Percentiles rank a stretch among this genome's conserved stretches.
Conservation (phyloP, 2,888 invertebrate genomes). For the Amorpha juglandis region DNA sequence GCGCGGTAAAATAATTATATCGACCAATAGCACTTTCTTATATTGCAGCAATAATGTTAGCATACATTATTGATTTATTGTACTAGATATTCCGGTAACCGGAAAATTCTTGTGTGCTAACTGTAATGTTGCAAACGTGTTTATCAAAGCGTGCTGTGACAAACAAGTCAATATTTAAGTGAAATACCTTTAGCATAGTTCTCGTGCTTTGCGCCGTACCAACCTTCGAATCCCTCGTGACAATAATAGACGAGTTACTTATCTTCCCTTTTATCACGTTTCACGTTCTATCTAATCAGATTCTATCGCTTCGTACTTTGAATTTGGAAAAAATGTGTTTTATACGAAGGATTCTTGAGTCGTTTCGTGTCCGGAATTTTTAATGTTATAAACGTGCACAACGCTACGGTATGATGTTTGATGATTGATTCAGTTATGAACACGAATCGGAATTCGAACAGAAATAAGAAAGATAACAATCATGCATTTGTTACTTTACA, state of each 20-base stretch:
- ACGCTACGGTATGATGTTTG: slow-evolving; percentile 47
- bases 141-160: slow-evolving; percentile 80
- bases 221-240: slow-evolving; percentile 61
- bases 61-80: not conserved
- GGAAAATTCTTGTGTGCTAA: slow-evolving; percentile 3
- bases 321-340: slow-evolving; percentile 57
- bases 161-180: slow-evolving; percentile 79
- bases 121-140: slow-evolving; percentile 38
- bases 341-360: slow-evolving; percentile 54
- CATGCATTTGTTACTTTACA: slow-evolving; percentile 12
- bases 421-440: slow-evolving; percentile 3
- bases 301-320: slow-evolving; percentile 54
- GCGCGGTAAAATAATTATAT: slow-evolving; percentile 44
- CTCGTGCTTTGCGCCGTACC: slow-evolving; percentile 67
- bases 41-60: slow-evolving; percentile 6
- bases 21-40: slow-evolving; percentile 26
- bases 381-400: slow-evolving; percentile 41
- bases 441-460: slow-evolving; percentile 22
- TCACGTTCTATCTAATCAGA: slow-evolving; percentile 61
- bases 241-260: slow-evolving; percentile 60
- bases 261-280: slow-evolving; percentile 57
- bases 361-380: slow-evolving; percentile 55
- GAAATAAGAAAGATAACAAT: slow-evolving; percentile 32
- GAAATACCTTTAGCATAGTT: slow-evolving; percentile 62
- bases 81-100: slow-evolving; percentile 12